phyloP scores from a whole-genome alignment of 2,888 invertebrate species.

The Sthenelais limicola region DNA sequence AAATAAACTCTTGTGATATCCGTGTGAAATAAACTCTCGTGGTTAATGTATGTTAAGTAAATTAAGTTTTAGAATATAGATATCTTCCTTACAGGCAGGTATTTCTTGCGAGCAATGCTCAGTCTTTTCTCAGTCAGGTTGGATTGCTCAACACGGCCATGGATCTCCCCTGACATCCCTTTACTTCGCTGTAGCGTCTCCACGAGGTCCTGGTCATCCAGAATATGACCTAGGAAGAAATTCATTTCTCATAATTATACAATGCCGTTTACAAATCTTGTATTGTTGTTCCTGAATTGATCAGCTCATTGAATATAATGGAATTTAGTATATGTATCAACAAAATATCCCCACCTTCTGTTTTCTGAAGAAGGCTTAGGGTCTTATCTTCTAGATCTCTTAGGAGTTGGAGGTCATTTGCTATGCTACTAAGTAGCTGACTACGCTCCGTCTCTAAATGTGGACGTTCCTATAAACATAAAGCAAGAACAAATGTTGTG shows the following conservation, averaged over 20 bases:
- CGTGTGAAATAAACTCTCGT: too few species aligned
- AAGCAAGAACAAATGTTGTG: too few species aligned
- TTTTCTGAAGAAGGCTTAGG: constrained; percentile 68
- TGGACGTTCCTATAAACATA: constrained; percentile 64
- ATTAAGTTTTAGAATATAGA: too few species aligned
- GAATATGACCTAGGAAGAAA: constrained; percentile 63
- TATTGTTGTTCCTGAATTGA: too few species aligned
- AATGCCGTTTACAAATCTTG: too few species aligned
- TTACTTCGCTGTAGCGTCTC: constrained; percentile 69
- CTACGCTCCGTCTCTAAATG: constrained; percentile 66
- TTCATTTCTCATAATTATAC: too few species aligned
- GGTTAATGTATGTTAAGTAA: too few species aligned
- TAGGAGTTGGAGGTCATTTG: constrained; percentile 65
- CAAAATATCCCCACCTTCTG: too few species aligned
- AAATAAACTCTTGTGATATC: too few species aligned
- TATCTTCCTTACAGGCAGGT: constrained; percentile 69
- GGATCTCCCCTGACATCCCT: constrained; percentile 68
- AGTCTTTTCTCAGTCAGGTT: constrained; percentile 69
- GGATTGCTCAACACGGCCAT: constrained; percentile 64
- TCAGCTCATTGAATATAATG: too few species aligned
- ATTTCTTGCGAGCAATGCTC: constrained; percentile 67
- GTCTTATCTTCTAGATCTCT: constrained; percentile 70
- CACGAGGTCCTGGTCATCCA: constrained; percentile 70
- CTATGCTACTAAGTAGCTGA: constrained; percentile 66
- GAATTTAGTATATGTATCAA: too few species aligned